Evolutionary conservation across 2,888 invertebrate species (phyloP).

Genomic region (Toxonevra muliebris): DNA sequence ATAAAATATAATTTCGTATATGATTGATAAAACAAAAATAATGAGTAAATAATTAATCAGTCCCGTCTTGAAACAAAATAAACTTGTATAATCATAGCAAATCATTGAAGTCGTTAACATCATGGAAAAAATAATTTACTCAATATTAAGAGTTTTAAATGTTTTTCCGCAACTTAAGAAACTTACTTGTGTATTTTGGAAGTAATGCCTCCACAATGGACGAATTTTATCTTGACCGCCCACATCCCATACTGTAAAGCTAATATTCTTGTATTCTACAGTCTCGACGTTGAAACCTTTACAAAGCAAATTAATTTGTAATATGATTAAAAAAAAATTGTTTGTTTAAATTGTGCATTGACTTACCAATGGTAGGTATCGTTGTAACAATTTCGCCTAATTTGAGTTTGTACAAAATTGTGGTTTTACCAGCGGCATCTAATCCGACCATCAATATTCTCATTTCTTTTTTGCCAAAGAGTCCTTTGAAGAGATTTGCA

Average conservation of each 20-base stretch:
- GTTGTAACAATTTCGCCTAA: constrained; percentile 99
- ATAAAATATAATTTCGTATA: background rate
- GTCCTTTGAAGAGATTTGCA: constrained; percentile 97
- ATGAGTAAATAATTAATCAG: constrained; percentile 47
- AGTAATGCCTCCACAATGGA: constrained; percentile 97
- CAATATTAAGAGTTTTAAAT: background rate
- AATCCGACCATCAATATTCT: constrained; percentile 99
- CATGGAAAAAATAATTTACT: constrained; percentile 40
- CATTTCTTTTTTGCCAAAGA: constrained; percentile 99
- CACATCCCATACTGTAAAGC: constrained; percentile 98
- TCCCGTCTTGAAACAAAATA: constrained; percentile 62
- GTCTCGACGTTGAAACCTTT: constrained; percentile 97
- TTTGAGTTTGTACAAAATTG: constrained; percentile 99
- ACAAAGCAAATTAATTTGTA: background rate
- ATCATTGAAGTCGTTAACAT: constrained; percentile 56
- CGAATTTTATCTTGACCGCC: constrained; percentile 98
- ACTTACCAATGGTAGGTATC: constrained; percentile 94
- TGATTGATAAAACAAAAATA: background rate
- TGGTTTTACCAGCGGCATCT: constrained; percentile 99
- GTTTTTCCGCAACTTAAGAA: background rate
- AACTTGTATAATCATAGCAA: constrained; percentile 52
- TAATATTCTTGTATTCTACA: constrained; percentile 99
- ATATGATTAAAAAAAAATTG: constrained; percentile 9
- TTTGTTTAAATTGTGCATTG: constrained; percentile 1
- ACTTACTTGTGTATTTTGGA: constrained; percentile 91